Evolutionary conservation across 2,113 vertebrate genomes (phyloP).

Genomic region (Apteryx owenii): DNA sequence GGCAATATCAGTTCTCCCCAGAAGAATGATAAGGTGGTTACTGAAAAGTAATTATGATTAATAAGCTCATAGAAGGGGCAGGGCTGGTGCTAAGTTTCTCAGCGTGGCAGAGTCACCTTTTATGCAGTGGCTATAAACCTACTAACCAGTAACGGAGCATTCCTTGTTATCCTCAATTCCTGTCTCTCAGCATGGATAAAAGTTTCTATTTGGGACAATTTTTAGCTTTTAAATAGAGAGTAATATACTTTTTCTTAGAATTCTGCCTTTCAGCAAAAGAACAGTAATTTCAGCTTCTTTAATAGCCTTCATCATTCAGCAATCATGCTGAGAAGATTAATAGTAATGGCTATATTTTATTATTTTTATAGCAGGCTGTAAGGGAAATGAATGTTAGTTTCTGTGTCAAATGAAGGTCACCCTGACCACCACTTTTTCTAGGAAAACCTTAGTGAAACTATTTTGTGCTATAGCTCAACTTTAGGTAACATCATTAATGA

Average conservation of each 20-base stretch:
- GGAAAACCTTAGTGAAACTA: background rate
- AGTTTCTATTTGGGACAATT: background rate
- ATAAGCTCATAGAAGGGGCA: background rate
- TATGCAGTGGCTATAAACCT: background rate
- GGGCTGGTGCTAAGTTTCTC: background rate
- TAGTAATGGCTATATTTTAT: constrained; percentile 13
- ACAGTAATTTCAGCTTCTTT: background rate
- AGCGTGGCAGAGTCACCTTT: background rate
- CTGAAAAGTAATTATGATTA: constrained; percentile 19
- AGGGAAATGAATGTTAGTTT: constrained; percentile 48
- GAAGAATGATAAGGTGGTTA: background rate
- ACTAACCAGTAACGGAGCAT: background rate
- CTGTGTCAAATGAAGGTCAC: constrained; percentile 51
- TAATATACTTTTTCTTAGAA: background rate
- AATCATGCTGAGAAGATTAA: background rate
- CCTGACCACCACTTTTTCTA: background rate
- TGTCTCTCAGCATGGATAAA: background rate
- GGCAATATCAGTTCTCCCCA: background rate
- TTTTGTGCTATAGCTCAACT: background rate
- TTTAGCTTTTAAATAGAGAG: background rate
- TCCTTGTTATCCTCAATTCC: background rate
- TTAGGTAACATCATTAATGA: background rate
- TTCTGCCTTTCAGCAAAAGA: constrained; percentile 1
- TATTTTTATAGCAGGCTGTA: constrained; percentile 52
- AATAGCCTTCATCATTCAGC: background rate